These are phyloP conservation scores for Suricata suricatta DNA, from an alignment of 2,113 vertebrate genomes.

Conservation along the genomic window DNA sequence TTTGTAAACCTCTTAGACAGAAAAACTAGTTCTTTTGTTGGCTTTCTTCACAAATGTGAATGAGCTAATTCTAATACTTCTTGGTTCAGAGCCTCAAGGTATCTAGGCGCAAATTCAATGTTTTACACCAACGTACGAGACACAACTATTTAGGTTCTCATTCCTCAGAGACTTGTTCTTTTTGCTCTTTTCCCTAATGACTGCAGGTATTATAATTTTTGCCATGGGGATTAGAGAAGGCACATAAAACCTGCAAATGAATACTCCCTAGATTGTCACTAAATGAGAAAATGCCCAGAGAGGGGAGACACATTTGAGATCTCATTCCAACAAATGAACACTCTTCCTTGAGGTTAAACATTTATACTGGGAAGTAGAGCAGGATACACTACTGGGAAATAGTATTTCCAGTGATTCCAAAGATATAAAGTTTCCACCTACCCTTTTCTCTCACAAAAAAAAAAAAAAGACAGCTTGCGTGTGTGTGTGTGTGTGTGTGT, in stretches of 20 bases:
- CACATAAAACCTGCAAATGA: neutral
- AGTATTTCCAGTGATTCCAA: conserved; percentile 25
- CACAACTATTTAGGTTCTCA: conserved; percentile 38
- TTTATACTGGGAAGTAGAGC: neutral
- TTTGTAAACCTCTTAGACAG: conserved; percentile 47
- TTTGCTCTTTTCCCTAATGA: neutral
- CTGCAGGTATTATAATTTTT: conserved; percentile 21
- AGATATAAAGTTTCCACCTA: neutral
- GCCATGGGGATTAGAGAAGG: neutral
- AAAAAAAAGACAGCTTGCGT: neutral
- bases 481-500: neutral
- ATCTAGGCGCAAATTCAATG: conserved; percentile 21
- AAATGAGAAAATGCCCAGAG: conserved; percentile 21
- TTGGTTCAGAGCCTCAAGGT: conserved; percentile 43
- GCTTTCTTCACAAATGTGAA: conserved; percentile 44
- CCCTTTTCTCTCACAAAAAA: neutral
- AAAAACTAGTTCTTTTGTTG: conserved; percentile 45
- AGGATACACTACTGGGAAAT: neutral
- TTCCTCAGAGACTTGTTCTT: conserved; percentile 23
- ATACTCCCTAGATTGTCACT: neutral
- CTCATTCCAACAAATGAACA: neutral
- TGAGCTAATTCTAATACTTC: conserved; percentile 48
- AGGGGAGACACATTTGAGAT: neutral
- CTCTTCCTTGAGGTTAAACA: conserved; percentile 17
- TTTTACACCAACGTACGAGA: conserved; percentile 37